Percentiles rank a stretch among this genome's conserved stretches.
Conservation (phyloP, 2,113 vertebrate species). For the Cynoglossus semilaevis region DNA sequence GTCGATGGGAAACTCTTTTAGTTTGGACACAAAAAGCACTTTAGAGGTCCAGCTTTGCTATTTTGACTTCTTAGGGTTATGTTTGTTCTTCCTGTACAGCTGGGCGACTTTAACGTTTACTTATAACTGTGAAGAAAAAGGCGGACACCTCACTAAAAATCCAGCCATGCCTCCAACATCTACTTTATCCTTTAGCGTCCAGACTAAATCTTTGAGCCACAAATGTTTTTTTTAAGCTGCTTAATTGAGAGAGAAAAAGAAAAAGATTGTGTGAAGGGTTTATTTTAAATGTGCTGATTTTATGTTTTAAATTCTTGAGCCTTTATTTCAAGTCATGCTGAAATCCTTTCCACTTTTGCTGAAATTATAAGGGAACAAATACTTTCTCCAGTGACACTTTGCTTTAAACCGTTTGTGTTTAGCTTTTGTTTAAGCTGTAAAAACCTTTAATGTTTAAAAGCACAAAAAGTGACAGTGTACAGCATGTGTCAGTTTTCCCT, state of each 20-base stretch:
- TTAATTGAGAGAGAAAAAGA: too few species aligned
- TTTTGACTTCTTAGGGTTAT: conserved; percentile 13
- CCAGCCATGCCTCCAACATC: background rate
- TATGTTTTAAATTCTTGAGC: conserved; percentile 11
- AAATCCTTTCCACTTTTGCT: conserved; percentile 9
- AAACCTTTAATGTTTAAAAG: conserved; percentile 2
- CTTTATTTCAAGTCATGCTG: conserved; percentile 35
- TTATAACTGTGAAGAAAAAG: conserved; percentile 7
- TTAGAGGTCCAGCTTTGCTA: background rate
- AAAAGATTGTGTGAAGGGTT: too few species aligned
- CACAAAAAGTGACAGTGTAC: background rate
- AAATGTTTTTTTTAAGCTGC: too few species aligned
- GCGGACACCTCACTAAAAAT: conserved; percentile 1
- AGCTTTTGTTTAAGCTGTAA: conserved; percentile 13
- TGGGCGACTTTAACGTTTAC: conserved; percentile 13
- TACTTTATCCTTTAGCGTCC: too few species aligned
- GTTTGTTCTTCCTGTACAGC: conserved; percentile 16
- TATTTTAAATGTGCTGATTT: too few species aligned
- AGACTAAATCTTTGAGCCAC: too few species aligned
- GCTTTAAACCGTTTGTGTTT: background rate
- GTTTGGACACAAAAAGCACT: background rate
- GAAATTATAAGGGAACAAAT: conserved; percentile 17
- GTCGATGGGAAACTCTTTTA: background rate
- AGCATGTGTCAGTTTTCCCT: background rate
- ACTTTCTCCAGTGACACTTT: conserved; percentile 22